Percentiles rank a stretch among this genome's conserved stretches.
Conservation (phyloP, 92 coral and sea anemone genomes). For the Epizoanthus rinbou region DNA sequence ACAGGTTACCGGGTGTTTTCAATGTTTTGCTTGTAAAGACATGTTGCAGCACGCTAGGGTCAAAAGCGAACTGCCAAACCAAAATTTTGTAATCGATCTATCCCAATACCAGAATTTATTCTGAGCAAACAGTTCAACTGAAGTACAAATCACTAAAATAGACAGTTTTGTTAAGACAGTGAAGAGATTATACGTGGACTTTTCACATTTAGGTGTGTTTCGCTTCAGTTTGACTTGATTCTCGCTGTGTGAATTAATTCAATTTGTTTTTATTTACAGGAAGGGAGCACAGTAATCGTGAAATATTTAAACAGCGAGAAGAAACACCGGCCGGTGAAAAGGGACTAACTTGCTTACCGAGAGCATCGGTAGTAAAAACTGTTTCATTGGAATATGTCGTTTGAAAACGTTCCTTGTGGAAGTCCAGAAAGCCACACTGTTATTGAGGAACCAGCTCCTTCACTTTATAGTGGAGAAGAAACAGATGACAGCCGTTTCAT, state of each 20-base stretch:
- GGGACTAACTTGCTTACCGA: conserved; percentile 23
- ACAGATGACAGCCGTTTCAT: conserved; percentile 60
- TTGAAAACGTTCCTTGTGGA: conserved; percentile 92
- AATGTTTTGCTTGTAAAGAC: conserved; percentile 39
- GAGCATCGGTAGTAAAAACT: conserved; percentile 18
- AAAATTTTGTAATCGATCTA: conserved; percentile 23
- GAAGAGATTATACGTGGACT: not conserved
- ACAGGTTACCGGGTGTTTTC: conserved; percentile 17
- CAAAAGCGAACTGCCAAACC: conserved; percentile 12
- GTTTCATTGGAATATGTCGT: conserved; percentile 72
- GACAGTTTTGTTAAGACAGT: not conserved
- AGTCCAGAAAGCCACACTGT: conserved; percentile 91
- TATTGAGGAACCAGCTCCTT: conserved; percentile 91
- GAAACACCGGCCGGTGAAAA: conserved; percentile 12
- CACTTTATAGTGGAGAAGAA: conserved; percentile 83
- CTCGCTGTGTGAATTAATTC: conserved; percentile 38
- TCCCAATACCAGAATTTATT: conserved; percentile 30
- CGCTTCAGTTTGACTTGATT: not conserved
- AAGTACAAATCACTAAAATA: not conserved
- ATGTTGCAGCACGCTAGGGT: conserved; percentile 27
- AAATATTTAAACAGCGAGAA: conserved; percentile 38
- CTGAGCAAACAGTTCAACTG: conserved; percentile 10
- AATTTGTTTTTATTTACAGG: conserved; percentile 52
- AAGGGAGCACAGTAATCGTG: conserved; percentile 36
- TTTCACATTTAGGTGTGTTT: conserved; percentile 2